Evolutionary conservation across 2,113 vertebrate genomes (phyloP), one percentile per base, ranked within the genome.

Genomic region (Orycteropus afer): DNA sequence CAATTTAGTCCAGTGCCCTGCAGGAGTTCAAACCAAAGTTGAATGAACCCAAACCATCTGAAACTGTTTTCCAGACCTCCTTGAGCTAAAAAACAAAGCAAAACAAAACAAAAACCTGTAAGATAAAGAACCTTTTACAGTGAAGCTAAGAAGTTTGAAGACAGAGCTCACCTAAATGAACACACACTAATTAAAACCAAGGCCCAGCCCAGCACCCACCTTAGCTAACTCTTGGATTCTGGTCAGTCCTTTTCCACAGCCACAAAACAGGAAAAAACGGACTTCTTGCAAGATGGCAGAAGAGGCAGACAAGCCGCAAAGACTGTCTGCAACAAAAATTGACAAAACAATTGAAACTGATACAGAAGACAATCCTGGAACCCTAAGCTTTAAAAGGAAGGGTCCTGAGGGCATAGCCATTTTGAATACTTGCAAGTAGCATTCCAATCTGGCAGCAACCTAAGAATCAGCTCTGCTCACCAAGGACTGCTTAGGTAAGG

Each of bases 71-170:
- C 74, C 53, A 25, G 5, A 23, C 23, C 34, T 51, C 59, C 40
- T n/a, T 49, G 34, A 22, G 47, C 29, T 79, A 45, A n/a, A 20
- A 5, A 8, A n/a, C n/a, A n/a, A n/a, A n/a, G n/a, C n/a, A n/a
- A n/a, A n/a, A n/a, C n/a, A n/a, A n/a, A n/a, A n/a, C n/a, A n/a
- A n/a, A n/a, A n/a, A n/a, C n/a, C n/a, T n/a, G n/a, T n/a, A n/a
- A n/a, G n/a, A n/a, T n/a, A 15, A 61, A 61, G 12, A 29, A 40
- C 0, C 34, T 17, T 42, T 34, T 1, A 57, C 2, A 0, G 7
- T 81, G 57, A 37, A 4, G 18, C 10, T 57, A 23, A 11, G 53
- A 42, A 53, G 45, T 4, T 0, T 40, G 5, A 61, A 8, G 23
- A 17, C 13, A 45, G 34, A 22, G 55, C 32, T 18, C 18, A 20